Evolutionary conservation across 2,113 vertebrate species (phyloP).

Genomic region (Vidua chalybeata): DNA sequence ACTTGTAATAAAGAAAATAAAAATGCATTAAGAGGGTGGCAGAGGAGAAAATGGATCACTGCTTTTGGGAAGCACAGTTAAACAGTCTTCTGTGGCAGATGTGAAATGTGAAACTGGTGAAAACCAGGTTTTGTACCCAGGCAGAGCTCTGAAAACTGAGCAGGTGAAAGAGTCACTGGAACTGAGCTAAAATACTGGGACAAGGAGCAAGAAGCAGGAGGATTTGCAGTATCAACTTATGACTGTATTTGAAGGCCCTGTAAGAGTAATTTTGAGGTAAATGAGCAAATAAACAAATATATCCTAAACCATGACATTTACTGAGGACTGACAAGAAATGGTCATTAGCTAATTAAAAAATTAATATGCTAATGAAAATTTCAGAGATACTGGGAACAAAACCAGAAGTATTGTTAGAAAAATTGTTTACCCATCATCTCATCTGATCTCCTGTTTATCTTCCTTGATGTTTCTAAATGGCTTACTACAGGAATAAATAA

Average conservation of each 20-base stretch:
- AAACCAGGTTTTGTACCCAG: not conserved
- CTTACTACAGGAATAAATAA: not conserved
- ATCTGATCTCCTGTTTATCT: not conserved
- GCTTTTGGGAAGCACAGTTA: conserved; percentile 19
- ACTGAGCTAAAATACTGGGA: not conserved
- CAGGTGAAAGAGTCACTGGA: not conserved
- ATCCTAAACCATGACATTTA: not conserved
- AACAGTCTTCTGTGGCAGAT: not conserved
- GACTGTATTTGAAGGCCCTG: not conserved
- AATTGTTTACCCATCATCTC: not conserved
- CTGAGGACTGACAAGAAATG: not conserved
- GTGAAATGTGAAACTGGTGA: not conserved
- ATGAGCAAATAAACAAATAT: not conserved
- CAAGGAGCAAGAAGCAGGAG: not conserved
- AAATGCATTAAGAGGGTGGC: not conserved
- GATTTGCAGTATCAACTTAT: not conserved
- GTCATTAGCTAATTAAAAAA: not conserved
- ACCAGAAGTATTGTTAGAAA: not conserved
- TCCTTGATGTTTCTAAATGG: not conserved
- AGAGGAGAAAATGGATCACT: not conserved
- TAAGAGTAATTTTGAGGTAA: not conserved
- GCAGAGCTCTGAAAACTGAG: not conserved
- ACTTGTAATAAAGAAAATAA: not conserved
- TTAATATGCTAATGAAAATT: not conserved
- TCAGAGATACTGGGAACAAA: not conserved